Percentiles rank a stretch among this genome's conserved stretches.
Evolutionary conservation across 2,888 invertebrate species (phyloP).

Genomic region (Pammene fasciana): DNA sequence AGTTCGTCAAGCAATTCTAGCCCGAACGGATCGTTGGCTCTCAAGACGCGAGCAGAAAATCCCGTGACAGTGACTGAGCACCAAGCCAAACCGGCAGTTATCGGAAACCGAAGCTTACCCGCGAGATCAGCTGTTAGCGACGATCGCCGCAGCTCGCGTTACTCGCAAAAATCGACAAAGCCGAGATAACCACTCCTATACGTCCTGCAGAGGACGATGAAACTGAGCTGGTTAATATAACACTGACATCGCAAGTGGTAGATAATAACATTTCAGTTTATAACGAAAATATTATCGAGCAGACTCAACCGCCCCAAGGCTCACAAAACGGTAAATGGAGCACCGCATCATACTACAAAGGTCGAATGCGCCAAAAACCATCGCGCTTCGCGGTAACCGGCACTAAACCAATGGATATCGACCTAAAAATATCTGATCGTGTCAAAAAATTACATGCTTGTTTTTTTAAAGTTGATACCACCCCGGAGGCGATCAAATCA

Average conservation of each 20-base stretch:
- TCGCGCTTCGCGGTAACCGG: constrained; percentile 10
- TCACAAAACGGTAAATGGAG: neutral
- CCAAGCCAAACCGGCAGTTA: neutral
- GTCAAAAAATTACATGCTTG: constrained; percentile 24
- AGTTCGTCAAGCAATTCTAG: neutral
- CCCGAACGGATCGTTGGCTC: neutral
- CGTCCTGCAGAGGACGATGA: neutral
- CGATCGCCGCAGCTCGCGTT: neutral
- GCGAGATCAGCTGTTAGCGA: neutral
- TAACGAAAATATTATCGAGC: neutral
- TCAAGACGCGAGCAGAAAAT: neutral
- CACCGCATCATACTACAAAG: neutral
- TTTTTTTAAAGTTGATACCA: constrained; percentile 25
- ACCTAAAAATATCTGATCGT: constrained; percentile 22
- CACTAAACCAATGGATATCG: neutral
- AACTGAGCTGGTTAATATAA: neutral
- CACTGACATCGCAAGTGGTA: neutral
- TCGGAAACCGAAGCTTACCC: neutral
- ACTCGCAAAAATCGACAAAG: neutral
- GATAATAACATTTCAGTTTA: too few species aligned
- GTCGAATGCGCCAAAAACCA: neutral
- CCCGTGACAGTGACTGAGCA: neutral
- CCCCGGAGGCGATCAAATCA: neutral
- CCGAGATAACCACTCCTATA: too few species aligned
- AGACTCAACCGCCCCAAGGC: neutral